Percentiles rank a stretch among this genome's conserved stretches.
These are phyloP conservation scores for Enteromius treurensis DNA, from an alignment of 2,797 vertebrate species.

Conservation along the genomic window DNA sequence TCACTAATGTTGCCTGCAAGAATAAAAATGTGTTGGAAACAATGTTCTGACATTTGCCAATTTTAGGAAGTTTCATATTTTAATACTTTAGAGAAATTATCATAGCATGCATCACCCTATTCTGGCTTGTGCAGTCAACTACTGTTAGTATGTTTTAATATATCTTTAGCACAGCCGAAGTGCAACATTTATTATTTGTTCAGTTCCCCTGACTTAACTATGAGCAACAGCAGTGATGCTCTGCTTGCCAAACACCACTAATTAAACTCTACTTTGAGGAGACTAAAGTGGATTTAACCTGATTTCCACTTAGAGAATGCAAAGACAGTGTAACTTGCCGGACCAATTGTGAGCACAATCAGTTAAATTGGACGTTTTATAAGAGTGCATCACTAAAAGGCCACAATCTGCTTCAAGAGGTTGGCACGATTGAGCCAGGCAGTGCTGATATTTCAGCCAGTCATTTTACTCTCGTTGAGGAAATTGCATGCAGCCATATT, in stretches of 20 bases:
- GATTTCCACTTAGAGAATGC: conserved; percentile 31
- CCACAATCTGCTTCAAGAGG: conserved; percentile 64
- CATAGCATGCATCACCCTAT: not conserved
- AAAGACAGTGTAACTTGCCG: conserved; percentile 54
- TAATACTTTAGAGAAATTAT: too few relatives aligned
- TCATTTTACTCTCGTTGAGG: conserved; percentile 51
- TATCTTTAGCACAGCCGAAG: not conserved
- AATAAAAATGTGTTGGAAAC: not conserved
- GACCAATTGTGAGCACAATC: conserved; percentile 54
- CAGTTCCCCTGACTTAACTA: not conserved
- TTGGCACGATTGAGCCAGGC: conserved; percentile 62
- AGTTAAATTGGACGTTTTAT: conserved; percentile 55
- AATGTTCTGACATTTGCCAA: not conserved
- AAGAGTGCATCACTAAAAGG: conserved; percentile 51
- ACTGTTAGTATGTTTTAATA: not conserved
- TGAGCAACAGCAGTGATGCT: not conserved
- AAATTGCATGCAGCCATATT: conserved; percentile 64
- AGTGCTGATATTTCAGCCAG: conserved; percentile 60
- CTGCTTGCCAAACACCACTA: not conserved
- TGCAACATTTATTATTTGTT: not conserved
- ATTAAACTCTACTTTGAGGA: conserved; percentile 28
- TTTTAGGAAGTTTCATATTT: not conserved
- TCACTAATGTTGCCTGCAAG: not conserved
- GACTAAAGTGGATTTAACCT: conserved; percentile 39
- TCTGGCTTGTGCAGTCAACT: not conserved